Evolutionary conservation across 2,888 invertebrate species (phyloP).

Genomic region (Catocala sponsa): DNA sequence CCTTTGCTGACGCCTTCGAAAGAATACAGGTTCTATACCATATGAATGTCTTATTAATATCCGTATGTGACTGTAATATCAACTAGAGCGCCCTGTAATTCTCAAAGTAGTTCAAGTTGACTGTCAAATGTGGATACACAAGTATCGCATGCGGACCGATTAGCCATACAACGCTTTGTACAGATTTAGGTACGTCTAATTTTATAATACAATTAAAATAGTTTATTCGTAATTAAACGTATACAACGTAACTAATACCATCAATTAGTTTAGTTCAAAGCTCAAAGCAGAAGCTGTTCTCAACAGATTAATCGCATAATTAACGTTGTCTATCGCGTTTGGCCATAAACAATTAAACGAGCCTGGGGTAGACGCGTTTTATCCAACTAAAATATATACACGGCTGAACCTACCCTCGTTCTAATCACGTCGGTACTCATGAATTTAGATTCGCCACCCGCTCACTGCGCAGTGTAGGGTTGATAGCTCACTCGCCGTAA

Average conservation of each 20-base stretch:
- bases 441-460: constrained; percentile 68
- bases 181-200: neutral
- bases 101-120: no score
- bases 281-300: constrained; percentile 22
- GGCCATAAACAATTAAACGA: constrained; percentile 68
- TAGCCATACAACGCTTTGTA: neutral
- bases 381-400: constrained; percentile 63
- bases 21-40: no score
- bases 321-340: constrained; percentile 25
- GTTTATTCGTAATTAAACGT: constrained; percentile 1
- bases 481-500: constrained; percentile 27
- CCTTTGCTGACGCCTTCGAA: no score
- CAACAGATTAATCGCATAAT: constrained; percentile 28
- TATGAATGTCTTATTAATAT: no score
- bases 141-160: neutral
- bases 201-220: constrained; percentile 11
- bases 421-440: constrained; percentile 74
- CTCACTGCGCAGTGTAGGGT: constrained; percentile 42
- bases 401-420: constrained; percentile 60
- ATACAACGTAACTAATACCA: constrained; percentile 13
- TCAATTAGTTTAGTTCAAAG: constrained; percentile 23
- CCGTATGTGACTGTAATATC: no score
- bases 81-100: no score
- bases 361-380: constrained; percentile 64
- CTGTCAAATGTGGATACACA: no score